Percentiles rank a stretch among this genome's conserved stretches.
phyloP scores from a whole-genome alignment of 2,113 vertebrate species.

The Perognathus longimembris region DNA sequence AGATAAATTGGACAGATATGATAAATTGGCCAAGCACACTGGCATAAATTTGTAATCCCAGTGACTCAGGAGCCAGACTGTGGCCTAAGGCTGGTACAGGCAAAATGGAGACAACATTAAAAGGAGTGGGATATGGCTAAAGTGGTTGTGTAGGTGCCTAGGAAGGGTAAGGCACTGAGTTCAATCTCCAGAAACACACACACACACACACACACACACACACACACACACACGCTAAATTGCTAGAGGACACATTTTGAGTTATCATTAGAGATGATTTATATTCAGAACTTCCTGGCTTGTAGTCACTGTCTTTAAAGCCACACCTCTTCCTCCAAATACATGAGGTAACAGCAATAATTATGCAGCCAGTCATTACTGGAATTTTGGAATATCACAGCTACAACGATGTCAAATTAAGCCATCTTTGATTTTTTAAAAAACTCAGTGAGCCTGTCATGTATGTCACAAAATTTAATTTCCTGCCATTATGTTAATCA shows the following conservation, averaged over 20 bases:
- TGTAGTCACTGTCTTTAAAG: conserved; percentile 23
- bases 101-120: too few species aligned
- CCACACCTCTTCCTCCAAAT: conserved; percentile 59
- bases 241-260: conserved; percentile 19
- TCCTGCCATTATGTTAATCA: background rate
- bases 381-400: conserved; percentile 34
- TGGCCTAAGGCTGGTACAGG: too few species aligned
- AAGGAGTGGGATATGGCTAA: too few species aligned
- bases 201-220: background rate
- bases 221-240: background rate
- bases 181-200: too few species aligned
- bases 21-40: background rate
- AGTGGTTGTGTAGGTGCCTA: too few species aligned
- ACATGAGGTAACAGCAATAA: conserved; percentile 48
- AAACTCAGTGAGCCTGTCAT: conserved; percentile 51
- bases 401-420: background rate
- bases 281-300: conserved; percentile 20
- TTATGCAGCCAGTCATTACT: conserved; percentile 27
- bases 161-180: too few species aligned
- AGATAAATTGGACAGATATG: background rate
- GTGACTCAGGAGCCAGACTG: too few species aligned
- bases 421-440: background rate
- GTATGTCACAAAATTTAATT: background rate
- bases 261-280: background rate
- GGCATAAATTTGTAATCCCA: too few species aligned